phyloP scores from a whole-genome alignment of 1,140 invertebrate species.

The Zaprionus capensis region DNA sequence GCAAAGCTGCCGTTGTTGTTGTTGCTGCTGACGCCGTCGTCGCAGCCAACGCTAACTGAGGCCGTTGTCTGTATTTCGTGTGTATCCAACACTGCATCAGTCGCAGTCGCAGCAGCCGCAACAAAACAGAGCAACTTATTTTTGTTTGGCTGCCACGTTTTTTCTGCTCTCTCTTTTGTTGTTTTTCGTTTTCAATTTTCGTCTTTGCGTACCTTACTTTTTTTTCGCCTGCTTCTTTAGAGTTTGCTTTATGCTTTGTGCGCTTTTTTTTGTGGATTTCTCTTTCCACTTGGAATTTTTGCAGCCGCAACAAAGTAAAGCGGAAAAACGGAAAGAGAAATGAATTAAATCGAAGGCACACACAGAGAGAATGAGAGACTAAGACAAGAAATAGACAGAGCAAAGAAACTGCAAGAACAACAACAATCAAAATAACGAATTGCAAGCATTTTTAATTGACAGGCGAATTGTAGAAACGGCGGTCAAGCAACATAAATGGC shows the following conservation, averaged over 20 bases:
- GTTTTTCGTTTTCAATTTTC: conserved; percentile 33
- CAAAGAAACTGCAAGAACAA: conserved; percentile 9
- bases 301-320: conserved; percentile 30
- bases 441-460: conserved; percentile 52
- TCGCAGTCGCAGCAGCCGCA: conserved; percentile 29
- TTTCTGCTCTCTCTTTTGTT: conserved; percentile 39
- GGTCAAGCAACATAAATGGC: conserved; percentile 38
- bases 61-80: conserved; percentile 56
- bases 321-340: conserved; percentile 49
- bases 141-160: conserved; percentile 73
- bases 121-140: conserved; percentile 58
- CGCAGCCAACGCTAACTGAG: conserved; percentile 26
- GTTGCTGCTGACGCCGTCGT: conserved; percentile 13
- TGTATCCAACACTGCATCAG: conserved; percentile 62
- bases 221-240: conserved; percentile 39
- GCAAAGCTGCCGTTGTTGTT: conserved; percentile 35
- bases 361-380: neutral
- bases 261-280: conserved; percentile 50
- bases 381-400: conserved; percentile 16
- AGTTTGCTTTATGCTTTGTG: conserved; percentile 42
- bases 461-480: conserved; percentile 20
- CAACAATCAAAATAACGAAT: conserved; percentile 23
- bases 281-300: conserved; percentile 57
- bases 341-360: conserved; percentile 36
- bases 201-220: conserved; percentile 12